Evolutionary conservation across 2,113 vertebrate species (phyloP).

Genomic region (Hydrochoerus hydrochaeris): DNA sequence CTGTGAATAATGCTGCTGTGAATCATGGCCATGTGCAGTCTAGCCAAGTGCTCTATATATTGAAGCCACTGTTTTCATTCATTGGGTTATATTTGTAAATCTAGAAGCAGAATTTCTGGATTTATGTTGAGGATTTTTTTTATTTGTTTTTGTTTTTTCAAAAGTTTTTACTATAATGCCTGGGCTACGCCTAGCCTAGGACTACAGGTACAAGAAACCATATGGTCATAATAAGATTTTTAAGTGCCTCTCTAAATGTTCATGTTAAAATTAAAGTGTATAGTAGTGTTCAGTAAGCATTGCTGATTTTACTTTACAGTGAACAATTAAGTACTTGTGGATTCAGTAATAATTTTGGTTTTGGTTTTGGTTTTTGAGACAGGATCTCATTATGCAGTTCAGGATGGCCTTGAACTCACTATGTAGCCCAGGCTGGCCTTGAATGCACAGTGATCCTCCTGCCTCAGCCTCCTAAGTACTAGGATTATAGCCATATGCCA

Average conservation of each 20-base stretch:
- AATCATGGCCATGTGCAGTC: not conserved
- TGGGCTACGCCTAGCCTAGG: not conserved
- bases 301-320: slow-evolving; percentile 22
- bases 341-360: not conserved
- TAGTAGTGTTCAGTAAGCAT: not conserved
- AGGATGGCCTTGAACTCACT: not conserved
- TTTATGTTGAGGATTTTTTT: not conserved
- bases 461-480: not conserved
- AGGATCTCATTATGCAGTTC: not conserved
- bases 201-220: not conserved
- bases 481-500: not conserved
- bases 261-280: slow-evolving; percentile 24
- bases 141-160: not conserved
- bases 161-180: not conserved
- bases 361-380: not conserved
- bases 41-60: not conserved
- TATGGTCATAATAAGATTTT: not conserved
- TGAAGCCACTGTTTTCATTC: not conserved
- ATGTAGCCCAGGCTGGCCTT: not conserved
- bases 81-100: not conserved
- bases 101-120: not conserved
- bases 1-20: not conserved
- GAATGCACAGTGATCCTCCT: not conserved
- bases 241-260: not conserved
- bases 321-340: not conserved